phyloP scores from a whole-genome alignment of 2,888 invertebrate genomes.

The Ditula angustiorana region DNA sequence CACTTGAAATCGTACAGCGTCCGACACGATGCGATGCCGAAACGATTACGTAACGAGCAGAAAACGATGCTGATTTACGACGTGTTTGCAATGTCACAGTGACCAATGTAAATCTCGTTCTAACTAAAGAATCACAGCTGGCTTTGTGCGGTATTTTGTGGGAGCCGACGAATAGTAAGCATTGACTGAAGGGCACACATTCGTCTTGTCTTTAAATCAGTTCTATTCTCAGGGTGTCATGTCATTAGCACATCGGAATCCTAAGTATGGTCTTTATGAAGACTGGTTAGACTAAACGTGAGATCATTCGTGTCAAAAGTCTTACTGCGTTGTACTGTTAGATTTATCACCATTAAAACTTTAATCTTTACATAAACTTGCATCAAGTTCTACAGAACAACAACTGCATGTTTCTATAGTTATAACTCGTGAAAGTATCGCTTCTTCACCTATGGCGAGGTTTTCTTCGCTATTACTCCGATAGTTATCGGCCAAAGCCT shows the following conservation, averaged over 20 bases:
- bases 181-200: background rate
- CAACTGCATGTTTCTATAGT: too few relatives aligned
- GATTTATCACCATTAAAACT: background rate
- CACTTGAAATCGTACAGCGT: conserved; percentile 48
- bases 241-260: too few relatives aligned
- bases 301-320: background rate
- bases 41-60: conserved; percentile 42
- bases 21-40: conserved; percentile 41
- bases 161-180: background rate
- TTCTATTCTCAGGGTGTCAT: too few relatives aligned
- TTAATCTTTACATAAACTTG: background rate
- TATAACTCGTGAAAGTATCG: too few relatives aligned
- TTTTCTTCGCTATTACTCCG: too few relatives aligned
- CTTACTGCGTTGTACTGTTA: background rate
- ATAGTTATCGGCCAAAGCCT: background rate
- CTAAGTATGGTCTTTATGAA: background rate
- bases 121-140: background rate
- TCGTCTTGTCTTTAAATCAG: background rate
- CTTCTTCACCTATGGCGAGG: too few relatives aligned
- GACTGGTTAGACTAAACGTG: background rate
- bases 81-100: conserved; percentile 11
- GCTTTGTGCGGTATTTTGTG: background rate
- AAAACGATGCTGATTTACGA: conserved; percentile 29
- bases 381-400: too few relatives aligned
- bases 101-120: background rate